Base-by-base conservation (phyloP, 2,113 vertebrate genomes). In the Bagarius yarrelli region DNA sequence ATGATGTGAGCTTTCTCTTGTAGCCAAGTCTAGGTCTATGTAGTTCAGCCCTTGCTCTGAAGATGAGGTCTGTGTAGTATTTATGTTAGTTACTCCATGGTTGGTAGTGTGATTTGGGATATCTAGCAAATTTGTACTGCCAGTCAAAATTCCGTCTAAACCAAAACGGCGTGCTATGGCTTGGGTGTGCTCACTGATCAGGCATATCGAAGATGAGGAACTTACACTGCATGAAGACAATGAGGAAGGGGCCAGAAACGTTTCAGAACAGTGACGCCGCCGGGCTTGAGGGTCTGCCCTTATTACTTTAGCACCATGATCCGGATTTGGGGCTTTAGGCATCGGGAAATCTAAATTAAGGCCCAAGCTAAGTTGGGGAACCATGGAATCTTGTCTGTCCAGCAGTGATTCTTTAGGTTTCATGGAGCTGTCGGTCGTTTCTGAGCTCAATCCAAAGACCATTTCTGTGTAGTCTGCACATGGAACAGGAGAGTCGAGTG, bases 31-130 rank as follows among this genome's bases (percentile, higher is more conserved):
- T 87, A 96, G 89, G 87, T 95, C 94, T 40, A 95, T 91, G 47
- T 95, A 96, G 85, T 95, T 95, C 84, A 96, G 93, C 77, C 91
- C 94, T 61, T 92, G 90, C 85, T 95, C 94, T 23, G 85, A 71
- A 61, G 89, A 88, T 1, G 83, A 88, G 52, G 85, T 88, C 85
- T 89, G 91, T 78, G 66, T 89, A 53, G 84, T 21, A 52, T 89
- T 78, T 64, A 87, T 52, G 52, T 84, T 11, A 73, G 86, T 87
- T 78, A 87, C 85, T 79, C 89, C 88, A 27, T 88, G 75, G 40
- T 80, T 84, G 30, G 81, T 14, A 11, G 87, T 89, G 59, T 88
- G 91, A 50, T 80, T 11, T 27, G 87, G 83, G 52, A 69, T 30
- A 57, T 90, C 91, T 11, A 84, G 47, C 18, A 88, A 83, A 9